phyloP scores from a whole-genome alignment of 2,888 invertebrate genomes.

The Amphipyra berbera region DNA sequence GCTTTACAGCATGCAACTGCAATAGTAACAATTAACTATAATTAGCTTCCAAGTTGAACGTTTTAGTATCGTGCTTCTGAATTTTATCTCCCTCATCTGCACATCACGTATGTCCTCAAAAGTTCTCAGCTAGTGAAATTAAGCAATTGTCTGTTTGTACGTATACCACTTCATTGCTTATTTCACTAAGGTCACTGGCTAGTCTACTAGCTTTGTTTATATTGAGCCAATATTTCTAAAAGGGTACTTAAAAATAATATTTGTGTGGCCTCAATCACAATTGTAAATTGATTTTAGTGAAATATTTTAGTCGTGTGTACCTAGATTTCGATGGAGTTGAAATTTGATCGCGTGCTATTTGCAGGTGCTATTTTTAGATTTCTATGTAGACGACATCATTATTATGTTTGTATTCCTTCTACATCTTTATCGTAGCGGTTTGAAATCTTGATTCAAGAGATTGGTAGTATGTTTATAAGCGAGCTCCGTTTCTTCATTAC shows the following conservation, averaged over 20 bases:
- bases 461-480: background rate
- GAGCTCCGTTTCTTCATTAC: background rate
- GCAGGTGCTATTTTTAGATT: background rate
- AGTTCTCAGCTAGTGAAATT: conserved; percentile 37
- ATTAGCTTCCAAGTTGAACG: no score
- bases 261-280: conserved; percentile 43
- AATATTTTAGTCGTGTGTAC: conserved; percentile 22
- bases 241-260: conserved; percentile 34
- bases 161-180: conserved; percentile 51
- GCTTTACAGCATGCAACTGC: no score
- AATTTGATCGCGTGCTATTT: conserved; percentile 17
- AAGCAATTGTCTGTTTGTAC: conserved; percentile 43
- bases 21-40: no score
- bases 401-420: no score
- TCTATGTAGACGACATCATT: background rate
- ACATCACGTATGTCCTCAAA: conserved; percentile 55
- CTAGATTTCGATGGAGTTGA: conserved; percentile 13
- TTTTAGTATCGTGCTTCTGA: no score
- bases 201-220: conserved; percentile 41
- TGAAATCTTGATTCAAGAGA: background rate
- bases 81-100: no score
- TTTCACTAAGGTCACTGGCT: conserved; percentile 44
- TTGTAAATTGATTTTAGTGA: conserved; percentile 29
- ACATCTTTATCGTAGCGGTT: background rate
- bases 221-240: conserved; percentile 32